Conservation (phyloP, 2,888 invertebrate species). For the Mimachlamys varia region DNA sequence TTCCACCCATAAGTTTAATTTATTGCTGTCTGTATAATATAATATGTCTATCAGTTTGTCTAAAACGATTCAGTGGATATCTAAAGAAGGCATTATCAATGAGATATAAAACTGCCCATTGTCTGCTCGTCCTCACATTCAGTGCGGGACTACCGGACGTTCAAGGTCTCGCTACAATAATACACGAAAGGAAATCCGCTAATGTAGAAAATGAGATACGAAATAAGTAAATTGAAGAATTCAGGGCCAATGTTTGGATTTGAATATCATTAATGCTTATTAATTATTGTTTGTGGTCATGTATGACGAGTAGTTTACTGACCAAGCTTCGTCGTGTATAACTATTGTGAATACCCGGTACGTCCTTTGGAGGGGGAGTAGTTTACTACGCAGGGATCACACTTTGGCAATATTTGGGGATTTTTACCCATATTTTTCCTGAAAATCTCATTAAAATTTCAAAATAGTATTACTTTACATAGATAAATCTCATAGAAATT, state of each 20-base stretch:
- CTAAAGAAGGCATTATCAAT: background rate
- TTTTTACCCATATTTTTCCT: too few species aligned
- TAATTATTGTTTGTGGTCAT: too few species aligned
- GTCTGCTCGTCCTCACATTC: background rate
- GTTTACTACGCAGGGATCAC: too few species aligned
- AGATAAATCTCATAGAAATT: too few species aligned
- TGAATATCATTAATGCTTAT: background rate
- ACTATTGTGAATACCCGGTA: too few species aligned
- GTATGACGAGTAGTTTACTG: too few species aligned
- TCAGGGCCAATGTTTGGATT: background rate
- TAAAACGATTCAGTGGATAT: background rate
- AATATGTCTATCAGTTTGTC: background rate
- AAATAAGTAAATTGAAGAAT: background rate
- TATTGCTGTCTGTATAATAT: background rate
- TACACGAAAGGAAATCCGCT: background rate
- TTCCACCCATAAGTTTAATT: background rate
- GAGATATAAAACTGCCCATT: background rate
- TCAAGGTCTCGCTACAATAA: background rate
- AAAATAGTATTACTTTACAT: too few species aligned
- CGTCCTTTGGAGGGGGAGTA: too few species aligned
- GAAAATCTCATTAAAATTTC: too few species aligned
- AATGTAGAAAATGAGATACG: background rate
- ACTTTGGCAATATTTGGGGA: too few species aligned
- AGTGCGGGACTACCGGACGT: background rate
- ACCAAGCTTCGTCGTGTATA: too few species aligned